Evolutionary conservation across 2,797 vertebrate species (phyloP), one percentile per base, ranked within the genome.

Genomic region (Myiothlypis coronata): DNA sequence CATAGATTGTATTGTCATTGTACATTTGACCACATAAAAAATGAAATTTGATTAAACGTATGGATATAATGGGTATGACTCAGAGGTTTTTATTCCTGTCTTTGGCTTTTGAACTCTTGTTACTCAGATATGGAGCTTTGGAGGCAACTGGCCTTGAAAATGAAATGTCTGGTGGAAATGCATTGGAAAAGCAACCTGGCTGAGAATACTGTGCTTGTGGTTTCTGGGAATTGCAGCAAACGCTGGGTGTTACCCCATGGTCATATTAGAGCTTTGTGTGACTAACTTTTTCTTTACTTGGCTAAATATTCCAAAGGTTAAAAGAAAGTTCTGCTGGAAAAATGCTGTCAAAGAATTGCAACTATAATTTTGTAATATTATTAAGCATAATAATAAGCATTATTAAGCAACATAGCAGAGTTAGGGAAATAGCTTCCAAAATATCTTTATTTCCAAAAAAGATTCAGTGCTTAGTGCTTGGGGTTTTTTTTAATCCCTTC

Each of bases 201-300:
- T 79, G 7, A 69, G 43, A 69, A 56, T 19, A 14, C 13, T 0
- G 0, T 69, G 20, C 23, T 72, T 79, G 39, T 20, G 16, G 7
- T 89, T 91, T 74, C 21, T 79, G 30, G 52, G 41, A 63, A 46
- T 30, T 46, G 11, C 50, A 57, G 24, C n/a, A 67, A 64, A 34
- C 0, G 0, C 16, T 83, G 23, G 28, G 15, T 13, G 1, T 82
- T 79, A 41, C 11, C n/a, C 13, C 9, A 5, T 39, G 47, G 28
- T 71, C 39, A 44, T 43, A 18, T 21, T 14, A 6, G 35, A 55
- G 26, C 78, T 65, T 69, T n/a, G 2, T 76, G 30, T 71, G 59
- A 35, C 59, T 61, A 43, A 46, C 30, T 89, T 91, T 59, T 67
- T 67, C 26, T 93, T 77, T 47, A 16, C 63, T 68, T 75, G 12